Base-by-base conservation (phyloP, 1,140 invertebrate species). In the Trichoplusia ni region DNA sequence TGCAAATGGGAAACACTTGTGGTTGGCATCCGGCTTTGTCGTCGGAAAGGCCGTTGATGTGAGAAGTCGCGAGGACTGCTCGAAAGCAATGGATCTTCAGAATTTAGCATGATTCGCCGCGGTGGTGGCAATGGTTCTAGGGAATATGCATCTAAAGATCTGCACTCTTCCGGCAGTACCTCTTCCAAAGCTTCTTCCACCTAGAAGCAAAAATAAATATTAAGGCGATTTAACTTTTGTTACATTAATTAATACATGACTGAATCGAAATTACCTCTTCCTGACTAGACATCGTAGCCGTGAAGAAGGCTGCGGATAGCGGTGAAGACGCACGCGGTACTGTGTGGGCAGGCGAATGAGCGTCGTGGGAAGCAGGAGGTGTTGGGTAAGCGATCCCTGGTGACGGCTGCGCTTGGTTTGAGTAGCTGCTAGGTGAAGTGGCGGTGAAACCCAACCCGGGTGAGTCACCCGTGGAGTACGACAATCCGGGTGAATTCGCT, bases 231-330 rank as follows among this genome's bases (percentile, higher is more conserved):
- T 33, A 9, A 60, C 19, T 46, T n/a, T 37, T 60, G 14, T 8
- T 16, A 11, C 4, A 56, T 23, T 23, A 6, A 6, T 29, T 11
- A n/a, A 44, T 29, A 14, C 6, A 37, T 1, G 33, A 23, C 42
- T 14, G 37, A 58, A 47, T 65, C 7, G 2, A 46, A 23, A 40
- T 33, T 84, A 90, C 88, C 66, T 95, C 95, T 68, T 95, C 95
- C 11, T 95, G 95, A 46, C 95, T 96, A 0, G 95, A 96, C 92
- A 96, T 96, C 13, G 95, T 95, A n/a, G 94, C 94, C n/a, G 95
- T 95, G 81, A 95, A 96, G 82, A 96, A 96, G 0, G 95, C 95
- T 19, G 95, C 95, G 1, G 95, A 95, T 0, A 96, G 81, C 0
- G 95, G 95, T 58, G 80, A 90, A 46, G 74, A 92, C 60, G 65